Evolutionary conservation across 2,113 vertebrate genomes (phyloP).

Genomic region (Amazona vittata): DNA sequence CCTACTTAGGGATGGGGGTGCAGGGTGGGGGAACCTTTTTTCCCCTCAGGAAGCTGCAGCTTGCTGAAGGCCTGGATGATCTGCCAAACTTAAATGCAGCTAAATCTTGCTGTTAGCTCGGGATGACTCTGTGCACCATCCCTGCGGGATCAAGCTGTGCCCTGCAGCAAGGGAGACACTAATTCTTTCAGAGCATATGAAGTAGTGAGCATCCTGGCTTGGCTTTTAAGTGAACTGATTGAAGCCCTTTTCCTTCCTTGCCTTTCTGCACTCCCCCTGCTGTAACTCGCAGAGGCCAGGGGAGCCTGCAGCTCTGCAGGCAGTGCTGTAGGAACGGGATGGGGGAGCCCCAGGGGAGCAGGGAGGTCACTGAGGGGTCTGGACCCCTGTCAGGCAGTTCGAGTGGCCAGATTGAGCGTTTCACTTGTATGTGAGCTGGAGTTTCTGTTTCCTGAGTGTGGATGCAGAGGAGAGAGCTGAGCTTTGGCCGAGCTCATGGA

Average conservation of each 20-base stretch:
- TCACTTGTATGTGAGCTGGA: not conserved
- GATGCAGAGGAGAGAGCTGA: not conserved
- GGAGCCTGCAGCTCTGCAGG: not conserved
- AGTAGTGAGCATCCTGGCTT: not conserved
- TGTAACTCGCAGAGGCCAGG: rapidly evolving
- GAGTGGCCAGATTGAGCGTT: not conserved
- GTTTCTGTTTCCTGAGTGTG: not conserved
- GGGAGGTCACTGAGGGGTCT: not conserved
- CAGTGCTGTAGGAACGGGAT: not conserved
- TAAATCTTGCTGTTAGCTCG: not conserved
- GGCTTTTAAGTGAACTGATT: not conserved
- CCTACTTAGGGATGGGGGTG: not conserved
- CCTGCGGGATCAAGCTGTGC: not conserved
- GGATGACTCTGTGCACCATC: not conserved
- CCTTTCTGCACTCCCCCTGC: not conserved
- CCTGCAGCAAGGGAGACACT: not conserved
- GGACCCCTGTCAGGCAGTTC: not conserved
- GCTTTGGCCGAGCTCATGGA: not conserved
- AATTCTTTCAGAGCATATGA: not conserved
- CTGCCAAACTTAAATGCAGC: not conserved
- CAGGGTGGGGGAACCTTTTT: rapidly evolving
- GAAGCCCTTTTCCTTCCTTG: not conserved
- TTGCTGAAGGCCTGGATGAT: not conserved
- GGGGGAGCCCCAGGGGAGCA: not conserved
- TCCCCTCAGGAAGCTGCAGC: not conserved